These are phyloP conservation scores for Oikopleura albicans DNA, from an alignment of 23 tunicate species.

Conservation along the genomic window DNA sequence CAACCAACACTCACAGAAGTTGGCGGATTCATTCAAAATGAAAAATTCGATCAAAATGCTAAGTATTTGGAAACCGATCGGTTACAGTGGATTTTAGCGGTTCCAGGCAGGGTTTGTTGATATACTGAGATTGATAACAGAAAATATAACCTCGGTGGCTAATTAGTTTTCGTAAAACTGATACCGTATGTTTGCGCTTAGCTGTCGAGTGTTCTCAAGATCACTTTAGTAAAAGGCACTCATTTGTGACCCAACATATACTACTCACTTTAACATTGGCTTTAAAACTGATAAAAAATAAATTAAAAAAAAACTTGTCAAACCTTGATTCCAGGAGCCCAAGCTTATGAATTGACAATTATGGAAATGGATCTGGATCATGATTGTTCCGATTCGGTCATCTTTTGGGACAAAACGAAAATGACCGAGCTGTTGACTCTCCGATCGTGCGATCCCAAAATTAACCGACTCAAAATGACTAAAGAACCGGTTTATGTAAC, in stretches of 20 bases:
- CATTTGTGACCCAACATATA: no score
- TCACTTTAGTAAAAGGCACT: no score
- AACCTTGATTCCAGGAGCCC: background rate
- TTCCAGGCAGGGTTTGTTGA: no score
- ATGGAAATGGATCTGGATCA: background rate
- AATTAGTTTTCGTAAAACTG: no score
- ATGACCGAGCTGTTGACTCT: background rate
- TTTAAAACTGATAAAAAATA: no score
- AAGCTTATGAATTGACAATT: background rate
- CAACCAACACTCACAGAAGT: background rate
- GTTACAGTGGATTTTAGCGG: background rate
- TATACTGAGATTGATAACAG: no score
- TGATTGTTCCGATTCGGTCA: background rate
- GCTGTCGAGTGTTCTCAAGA: no score
- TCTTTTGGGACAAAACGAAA: background rate
- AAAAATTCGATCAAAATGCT: background rate
- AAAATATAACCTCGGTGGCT: no score
- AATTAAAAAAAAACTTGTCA: no score
- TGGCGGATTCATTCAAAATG: background rate
- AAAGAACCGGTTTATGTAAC: background rate
- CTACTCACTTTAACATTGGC: no score
- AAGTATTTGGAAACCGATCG: background rate
- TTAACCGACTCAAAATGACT: background rate
- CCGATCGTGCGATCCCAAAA: conserved; percentile 13
- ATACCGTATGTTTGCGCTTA: no score